Base-by-base conservation (phyloP, 1,140 invertebrate genomes). In the Oryctes rhinoceros region DNA sequence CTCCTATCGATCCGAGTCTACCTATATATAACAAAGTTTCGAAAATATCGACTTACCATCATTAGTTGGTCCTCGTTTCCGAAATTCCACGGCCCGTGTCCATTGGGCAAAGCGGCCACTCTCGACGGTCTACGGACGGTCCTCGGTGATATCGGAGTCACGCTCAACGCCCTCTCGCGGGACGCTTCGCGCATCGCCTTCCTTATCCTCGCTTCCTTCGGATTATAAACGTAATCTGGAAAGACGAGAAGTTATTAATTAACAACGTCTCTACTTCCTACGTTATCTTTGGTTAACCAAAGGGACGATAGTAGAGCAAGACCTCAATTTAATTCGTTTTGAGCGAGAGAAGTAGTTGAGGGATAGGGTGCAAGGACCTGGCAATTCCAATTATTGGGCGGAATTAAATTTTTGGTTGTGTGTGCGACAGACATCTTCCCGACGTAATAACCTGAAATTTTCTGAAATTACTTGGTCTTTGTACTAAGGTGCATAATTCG, bases 211-310 rank as follows among this genome's bases (percentile, higher is more conserved):
- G 91, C 91, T 86, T 92, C 91, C 83, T 92, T 91, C 4, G 92
- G 91, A 85, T 91, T 92, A 86, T 92, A 92, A 59, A 92, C 91
- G 85, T 92, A 92, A 88, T 91, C 91, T 91, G 89, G 20, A 87
- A 87, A 18, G 80, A 39, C 20, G 67, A 59, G 71, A 48, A 39
- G 7, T 20, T 48, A 48, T 53, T 76, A 48, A 47, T 76, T 76
- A 53, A 76, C 6, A 37, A 76, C 53, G 53, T 59, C 15, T 4
- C n/a, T 3, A 18, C n/a, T 59, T 53, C 49, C n/a, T 15, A 18
- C 53, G 53, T 59, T 15, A 59, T 18, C 53, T 13, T 18, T 59
- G 53, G 15, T 4, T 59, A 18, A n/a, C 15, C n/a, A 7, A 53
- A n/a, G 9, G 49, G 49, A 53, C 13, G 49, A 59, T 18, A 53